Evolutionary conservation across 2,797 vertebrate genomes (phyloP), one percentile per base, ranked within the genome.

Genomic region (Dendrocincla fuliginosa): DNA sequence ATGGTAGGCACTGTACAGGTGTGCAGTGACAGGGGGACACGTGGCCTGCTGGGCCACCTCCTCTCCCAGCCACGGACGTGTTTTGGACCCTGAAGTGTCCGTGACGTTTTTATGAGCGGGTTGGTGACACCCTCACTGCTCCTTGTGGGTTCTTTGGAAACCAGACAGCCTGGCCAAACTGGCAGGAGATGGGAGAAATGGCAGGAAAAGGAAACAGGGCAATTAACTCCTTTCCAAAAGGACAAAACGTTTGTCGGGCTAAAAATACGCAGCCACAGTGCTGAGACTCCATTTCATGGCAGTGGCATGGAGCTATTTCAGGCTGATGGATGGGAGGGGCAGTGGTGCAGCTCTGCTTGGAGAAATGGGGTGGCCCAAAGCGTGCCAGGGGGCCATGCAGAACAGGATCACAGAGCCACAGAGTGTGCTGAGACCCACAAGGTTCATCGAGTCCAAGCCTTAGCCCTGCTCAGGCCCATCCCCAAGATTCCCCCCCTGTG

Each of bases 351-450:
- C 61, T 73, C 80, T 70, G 20, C 84, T 57, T 11, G 42, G 57
- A 35, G 61, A 47, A 64, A 23, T 10, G 11, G 0, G 44, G 10
- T 25, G 77, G 61, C 70, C 78, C 23, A 1, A 63, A 44, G 13
- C 0, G 0, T 32, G 35, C 35, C 0, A 8, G 30, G 44, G 35
- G 15, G 28, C 47, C 0, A 0, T 18, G 59, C 52, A 23, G 60
- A 35, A 0, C 18, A 2, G 16, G 0, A 60, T 41, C 12, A 60
- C 37, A 41, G 35, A 14, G 28, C 18, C 50, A 52, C 50, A 30
- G 50, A 13, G 28, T 20, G 6, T 41, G 37, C 37, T 60, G 59
- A 39, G 59, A 39, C 37, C 59, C 59, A 10, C 57, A 19, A 13
- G 25, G 59, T 39, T 13, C 27, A 19, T 10, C 1, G 1, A 61